These are phyloP conservation scores for Anarrhichthys ocellatus DNA, from an alignment of 2,113 vertebrate species.

Conservation along the genomic window DNA sequence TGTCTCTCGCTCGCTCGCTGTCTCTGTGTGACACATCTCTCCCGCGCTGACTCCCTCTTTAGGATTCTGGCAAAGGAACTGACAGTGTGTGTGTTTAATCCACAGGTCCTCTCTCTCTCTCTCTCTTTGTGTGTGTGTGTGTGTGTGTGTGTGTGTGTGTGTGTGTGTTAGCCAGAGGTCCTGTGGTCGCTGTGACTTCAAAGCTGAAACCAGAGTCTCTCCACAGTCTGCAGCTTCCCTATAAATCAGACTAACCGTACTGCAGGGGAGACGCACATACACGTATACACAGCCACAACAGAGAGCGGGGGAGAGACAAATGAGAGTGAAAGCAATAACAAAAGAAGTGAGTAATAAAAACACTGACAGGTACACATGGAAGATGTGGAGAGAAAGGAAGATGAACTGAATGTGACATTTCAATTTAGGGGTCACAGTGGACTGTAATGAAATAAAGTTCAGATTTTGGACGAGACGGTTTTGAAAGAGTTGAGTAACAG, in stretches of 20 bases:
- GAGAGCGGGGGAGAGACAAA: constrained; percentile 2
- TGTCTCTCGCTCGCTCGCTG: constrained; percentile 26
- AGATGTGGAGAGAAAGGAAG: neutral
- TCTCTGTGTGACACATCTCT: constrained; percentile 44
- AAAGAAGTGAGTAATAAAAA: neutral
- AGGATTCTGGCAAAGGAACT: constrained; percentile 62
- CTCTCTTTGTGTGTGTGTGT: constrained; percentile 10
- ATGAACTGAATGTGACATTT: neutral
- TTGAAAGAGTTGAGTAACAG: constrained; percentile 30
- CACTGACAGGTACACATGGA: neutral
- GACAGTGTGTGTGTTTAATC: constrained; percentile 58
- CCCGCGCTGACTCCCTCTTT: constrained; percentile 43
- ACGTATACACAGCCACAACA: constrained; percentile 45
- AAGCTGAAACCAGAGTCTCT: constrained; percentile 87
- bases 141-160: constrained; percentile 72
- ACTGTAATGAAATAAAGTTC: constrained; percentile 18
- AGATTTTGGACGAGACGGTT: constrained; percentile 2
- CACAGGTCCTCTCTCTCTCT: constrained; percentile 19
- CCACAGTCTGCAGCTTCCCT: constrained; percentile 81
- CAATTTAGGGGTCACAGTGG: neutral
- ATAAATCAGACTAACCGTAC: constrained; percentile 88
- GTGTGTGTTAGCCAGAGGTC: constrained; percentile 81
- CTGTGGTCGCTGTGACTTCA: constrained; percentile 84
- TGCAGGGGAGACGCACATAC: constrained; percentile 65
- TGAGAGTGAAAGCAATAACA: constrained; percentile 5